Evolutionary conservation across 2,888 invertebrate species (phyloP), one percentile per base, ranked within the genome.

Genomic region (Gnatocerus cornutus): DNA sequence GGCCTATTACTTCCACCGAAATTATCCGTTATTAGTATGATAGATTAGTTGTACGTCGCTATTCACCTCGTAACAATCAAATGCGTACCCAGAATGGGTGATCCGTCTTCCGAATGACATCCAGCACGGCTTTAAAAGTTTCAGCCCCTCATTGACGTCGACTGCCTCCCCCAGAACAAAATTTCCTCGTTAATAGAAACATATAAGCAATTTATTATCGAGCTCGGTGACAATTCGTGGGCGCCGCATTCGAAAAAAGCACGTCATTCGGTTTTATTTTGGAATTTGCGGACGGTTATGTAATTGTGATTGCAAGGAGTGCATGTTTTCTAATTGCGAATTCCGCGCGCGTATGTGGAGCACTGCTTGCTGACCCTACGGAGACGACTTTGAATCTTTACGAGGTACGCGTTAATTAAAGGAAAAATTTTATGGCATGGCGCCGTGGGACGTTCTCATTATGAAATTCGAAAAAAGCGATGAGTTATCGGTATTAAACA

Each of bases 81-180:
- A 71, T 71, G 74, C 71, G 74, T 71, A 73, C 74, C 72, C 71
- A 79, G 78, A 81, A 81, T 82, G 74, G 80, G 81, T 80, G 81
- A 83, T 83, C 83, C 79, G 79, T 83, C 81, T 81, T 80, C 79
- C 72, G 71, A 75, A 77, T 81, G 82, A 82, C 82, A 77, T 77
- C 76, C 76, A 73, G 74, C 75, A 74, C 72, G 73, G 75, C 74
- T 74, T 75, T 73, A 73, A 76, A 77, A 75, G 69, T 72, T 58
- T 39, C 67, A 67, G 46, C 64, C 69, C 64, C 52, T 37, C 61
- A 27, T 30, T 33, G 52, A 50, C 21, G 63, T 52, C 43, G 39
- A 59, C 16, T 14, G 8, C 7, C 48, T 29, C 10, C 48, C 48
- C 46, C 8, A 37, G 4, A 37, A 45, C 43, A 46, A 45, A 56